A percentile compares a stretch with the other conserved stretches of the same genome.
Conservation (phyloP, 2,113 vertebrate species). For the Telmatochromis sp. region DNA sequence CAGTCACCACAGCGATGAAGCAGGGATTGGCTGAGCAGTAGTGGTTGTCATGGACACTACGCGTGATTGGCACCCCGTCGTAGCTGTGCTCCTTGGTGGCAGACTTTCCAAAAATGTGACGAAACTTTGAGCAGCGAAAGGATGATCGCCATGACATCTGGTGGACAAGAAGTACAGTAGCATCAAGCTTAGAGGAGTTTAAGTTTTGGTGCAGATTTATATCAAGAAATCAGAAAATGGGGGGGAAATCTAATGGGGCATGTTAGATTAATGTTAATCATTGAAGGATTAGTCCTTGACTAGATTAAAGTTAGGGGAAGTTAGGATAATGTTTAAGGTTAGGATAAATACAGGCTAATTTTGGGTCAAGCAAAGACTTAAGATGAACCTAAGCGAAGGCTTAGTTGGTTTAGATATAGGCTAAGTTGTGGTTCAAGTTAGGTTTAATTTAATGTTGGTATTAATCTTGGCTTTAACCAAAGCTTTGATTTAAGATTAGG, state of each 20-base stretch:
- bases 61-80: constrained; percentile 81
- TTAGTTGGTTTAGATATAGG: background rate
- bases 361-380: background rate
- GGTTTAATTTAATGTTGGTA: background rate
- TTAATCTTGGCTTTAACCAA: background rate
- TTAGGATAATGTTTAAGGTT: background rate
- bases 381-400: background rate
- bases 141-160: constrained; percentile 89
- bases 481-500: background rate
- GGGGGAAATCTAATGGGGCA: background rate
- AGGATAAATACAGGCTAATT: background rate
- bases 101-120: constrained; percentile 82
- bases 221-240: background rate
- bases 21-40: constrained; percentile 88
- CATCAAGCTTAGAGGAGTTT: background rate
- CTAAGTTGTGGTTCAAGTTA: background rate
- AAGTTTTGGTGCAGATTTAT: background rate
- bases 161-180: background rate
- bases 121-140: constrained; percentile 84
- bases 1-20: constrained; percentile 91
- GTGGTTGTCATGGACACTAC: constrained; percentile 87
- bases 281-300: background rate
- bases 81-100: constrained; percentile 83
- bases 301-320: background rate
- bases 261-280: background rate